Conservation (phyloP, 2,888 invertebrate genomes). For the Andrena marginata region DNA sequence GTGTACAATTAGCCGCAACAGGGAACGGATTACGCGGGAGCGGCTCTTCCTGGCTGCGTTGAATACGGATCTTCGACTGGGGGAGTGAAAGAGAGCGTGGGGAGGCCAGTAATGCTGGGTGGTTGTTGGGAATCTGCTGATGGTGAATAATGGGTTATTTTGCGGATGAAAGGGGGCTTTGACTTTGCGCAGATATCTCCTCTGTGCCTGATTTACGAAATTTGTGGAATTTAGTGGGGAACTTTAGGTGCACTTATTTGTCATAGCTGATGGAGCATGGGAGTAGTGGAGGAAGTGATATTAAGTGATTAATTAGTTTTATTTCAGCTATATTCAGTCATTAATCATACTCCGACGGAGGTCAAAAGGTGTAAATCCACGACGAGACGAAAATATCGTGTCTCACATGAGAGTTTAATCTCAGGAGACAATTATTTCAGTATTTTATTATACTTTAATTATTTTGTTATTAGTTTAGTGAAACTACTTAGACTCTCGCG, state of each 20-base stretch:
- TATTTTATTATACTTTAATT: no score
- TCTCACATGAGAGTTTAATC: no score
- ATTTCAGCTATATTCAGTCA: no score
- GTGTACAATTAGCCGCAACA: conserved; percentile 24
- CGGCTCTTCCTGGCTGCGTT: not conserved
- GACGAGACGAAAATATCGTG: not conserved
- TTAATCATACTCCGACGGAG: no score
- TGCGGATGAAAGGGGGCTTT: not conserved
- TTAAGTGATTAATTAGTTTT: no score
- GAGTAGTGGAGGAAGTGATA: no score
- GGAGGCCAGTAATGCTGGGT: not conserved
- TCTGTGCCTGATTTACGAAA: not conserved
- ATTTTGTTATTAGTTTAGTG: no score
- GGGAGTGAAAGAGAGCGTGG: not conserved
- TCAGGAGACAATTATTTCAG: no score
- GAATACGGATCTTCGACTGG: not conserved
- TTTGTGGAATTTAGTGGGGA: not conserved
- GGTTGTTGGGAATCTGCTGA: not conserved
- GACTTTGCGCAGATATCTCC: not conserved
- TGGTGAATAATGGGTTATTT: not conserved
- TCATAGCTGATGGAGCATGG: no score
- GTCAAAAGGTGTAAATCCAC: no score
- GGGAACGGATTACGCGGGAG: conserved; percentile 3
- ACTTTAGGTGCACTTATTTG: no score
- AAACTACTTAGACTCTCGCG: no score